Percentiles rank a stretch among this genome's conserved stretches.
Evolutionary conservation across 2,888 invertebrate genomes (phyloP).

Genomic region (Orthosia incerta): DNA sequence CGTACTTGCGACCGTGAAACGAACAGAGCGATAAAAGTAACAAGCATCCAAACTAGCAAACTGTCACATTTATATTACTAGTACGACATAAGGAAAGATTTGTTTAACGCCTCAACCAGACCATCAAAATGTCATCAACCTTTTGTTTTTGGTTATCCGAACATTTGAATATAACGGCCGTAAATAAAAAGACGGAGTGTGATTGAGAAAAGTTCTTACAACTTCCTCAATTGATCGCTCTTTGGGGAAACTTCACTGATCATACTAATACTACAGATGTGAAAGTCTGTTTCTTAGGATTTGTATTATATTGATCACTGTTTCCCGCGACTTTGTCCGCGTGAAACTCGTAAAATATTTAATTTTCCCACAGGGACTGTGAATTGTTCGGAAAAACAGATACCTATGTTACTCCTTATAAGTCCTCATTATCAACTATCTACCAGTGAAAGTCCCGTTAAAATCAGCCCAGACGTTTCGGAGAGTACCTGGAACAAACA

Average conservation of each 20-base stretch:
- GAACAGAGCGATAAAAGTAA: background rate
- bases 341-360: too few species aligned
- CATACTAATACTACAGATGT: background rate
- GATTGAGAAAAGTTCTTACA: slow-evolving; percentile 58
- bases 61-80: background rate
- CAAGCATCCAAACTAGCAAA: slow-evolving; percentile 1
- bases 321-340: too few species aligned
- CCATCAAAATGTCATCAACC: slow-evolving; percentile 55
- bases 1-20: too few species aligned
- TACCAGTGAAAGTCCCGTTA: too few species aligned
- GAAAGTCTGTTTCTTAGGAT: background rate
- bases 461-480: too few species aligned
- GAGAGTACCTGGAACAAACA: too few species aligned
- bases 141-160: slow-evolving; percentile 63
- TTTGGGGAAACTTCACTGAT: slow-evolving; percentile 53
- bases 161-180: slow-evolving; percentile 48
- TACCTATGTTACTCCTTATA: too few species aligned
- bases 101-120: slow-evolving; percentile 1
- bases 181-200: slow-evolving; percentile 55
- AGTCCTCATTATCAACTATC: too few species aligned
- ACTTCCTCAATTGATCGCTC: slow-evolving; percentile 53
- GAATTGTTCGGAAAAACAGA: too few species aligned
- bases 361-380: too few species aligned
- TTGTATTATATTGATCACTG: background rate
- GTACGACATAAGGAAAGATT: slow-evolving; percentile 17